Evolutionary conservation across 2,888 invertebrate genomes (phyloP).

Genomic region (Perithous albicinctus): DNA sequence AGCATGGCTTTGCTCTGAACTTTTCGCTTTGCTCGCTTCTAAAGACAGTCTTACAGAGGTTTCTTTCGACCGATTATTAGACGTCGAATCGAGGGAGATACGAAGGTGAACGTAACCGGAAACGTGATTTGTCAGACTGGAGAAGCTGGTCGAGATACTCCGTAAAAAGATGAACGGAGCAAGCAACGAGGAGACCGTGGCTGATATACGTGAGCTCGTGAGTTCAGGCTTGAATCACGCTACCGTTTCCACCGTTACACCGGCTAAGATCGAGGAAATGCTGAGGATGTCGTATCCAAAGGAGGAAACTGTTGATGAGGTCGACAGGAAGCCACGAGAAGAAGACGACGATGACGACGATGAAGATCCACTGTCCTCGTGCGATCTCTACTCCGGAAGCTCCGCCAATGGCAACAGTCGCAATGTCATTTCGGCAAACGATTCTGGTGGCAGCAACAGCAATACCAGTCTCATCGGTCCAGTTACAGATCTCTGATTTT

Average conservation of each 20-base stretch:
- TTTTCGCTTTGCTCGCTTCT: slow-evolving; percentile 80
- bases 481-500: slow-evolving; percentile 79
- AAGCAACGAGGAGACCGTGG: slow-evolving; percentile 69
- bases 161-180: slow-evolving; percentile 77
- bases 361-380: slow-evolving; percentile 59
- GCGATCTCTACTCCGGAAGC: slow-evolving; percentile 58
- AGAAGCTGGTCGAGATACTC: slow-evolving; percentile 81
- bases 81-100: slow-evolving; percentile 69
- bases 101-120: slow-evolving; percentile 75
- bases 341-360: slow-evolving; percentile 53
- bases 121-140: slow-evolving; percentile 83
- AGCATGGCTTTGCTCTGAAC: slow-evolving; percentile 80
- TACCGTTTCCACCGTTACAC: slow-evolving; percentile 50
- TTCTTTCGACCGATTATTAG: slow-evolving; percentile 75
- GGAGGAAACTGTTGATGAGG: slow-evolving; percentile 41
- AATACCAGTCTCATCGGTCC: slow-evolving; percentile 76
- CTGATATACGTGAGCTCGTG: slow-evolving; percentile 67
- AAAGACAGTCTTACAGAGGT: slow-evolving; percentile 75
- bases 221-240: slow-evolving; percentile 59
- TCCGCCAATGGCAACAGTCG: slow-evolving; percentile 38
- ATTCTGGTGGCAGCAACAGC: slow-evolving; percentile 63
- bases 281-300: slow-evolving; percentile 43
- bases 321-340: slow-evolving; percentile 22
- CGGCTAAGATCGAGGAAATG: slow-evolving; percentile 50
- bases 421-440: slow-evolving; percentile 45